Base-by-base conservation (phyloP, 2,797 vertebrate species). In the Acrossocheilus wenchowensis region DNA sequence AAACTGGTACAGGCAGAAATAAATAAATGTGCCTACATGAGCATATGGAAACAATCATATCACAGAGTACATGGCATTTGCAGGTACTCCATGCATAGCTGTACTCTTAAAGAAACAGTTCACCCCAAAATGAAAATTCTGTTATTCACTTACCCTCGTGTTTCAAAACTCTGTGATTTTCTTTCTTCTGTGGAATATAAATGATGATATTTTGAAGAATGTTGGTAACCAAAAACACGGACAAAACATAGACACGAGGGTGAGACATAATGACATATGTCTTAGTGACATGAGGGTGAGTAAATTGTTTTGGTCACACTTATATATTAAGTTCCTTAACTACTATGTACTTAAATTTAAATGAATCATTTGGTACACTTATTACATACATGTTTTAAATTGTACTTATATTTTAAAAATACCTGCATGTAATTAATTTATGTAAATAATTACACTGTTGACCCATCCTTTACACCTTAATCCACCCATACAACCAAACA, bases 1-100 rank as follows among this genome's bases (percentile, higher is more conserved):
- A 81, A 57, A 78, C 73, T 71, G 85, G 21, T 26, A n/a, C 43
- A 41, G 50, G 66, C 26, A 78, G 39, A 68, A 75, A 82, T 34
- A 66, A 36, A 84, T 43, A 84, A 66, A 80, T 45, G 45, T 54
- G 68, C 45, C 48, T 54, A 12, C 43, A 52, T 30, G 5, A 57
- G 50, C 64, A 71, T 34, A 34, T 15, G 23, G 52, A 39, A 82
- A 60, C 39, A 45, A 19, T 34, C 54, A 23, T 5, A 50, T 75
- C 26, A 83, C 19, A 26, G 8, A 15, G 30, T 23, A 23, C 30
- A 34, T 54, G 74, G 4, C 12, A 23, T 39, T 36, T 36, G 30
- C 19, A 41, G 21, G 19, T 43, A 30, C 10, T 34, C n/a, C 43
- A 66, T 81, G 60, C 41, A 34, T 68, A 30, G 0, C 41, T 50